These are phyloP conservation scores for Antheraea yamamai DNA, from an alignment of 2,888 invertebrate genomes.

Conservation along the genomic window DNA sequence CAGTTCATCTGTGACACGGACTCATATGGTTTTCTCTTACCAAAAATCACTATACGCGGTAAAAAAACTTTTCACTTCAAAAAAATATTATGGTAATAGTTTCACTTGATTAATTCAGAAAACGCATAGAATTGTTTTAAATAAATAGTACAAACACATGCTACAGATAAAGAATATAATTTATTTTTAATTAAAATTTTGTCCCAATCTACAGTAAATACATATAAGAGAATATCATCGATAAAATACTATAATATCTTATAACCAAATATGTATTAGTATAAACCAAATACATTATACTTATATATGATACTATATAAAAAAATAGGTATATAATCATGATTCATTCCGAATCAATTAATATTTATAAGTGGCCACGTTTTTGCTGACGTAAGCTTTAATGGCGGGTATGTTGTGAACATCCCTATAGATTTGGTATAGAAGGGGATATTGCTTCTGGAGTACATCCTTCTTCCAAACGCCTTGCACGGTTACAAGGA, in stretches of 20 bases:
- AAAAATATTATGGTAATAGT: background rate
- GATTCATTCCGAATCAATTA: conserved; percentile 17
- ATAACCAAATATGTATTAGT: background rate
- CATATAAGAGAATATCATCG: background rate
- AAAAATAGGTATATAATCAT: background rate
- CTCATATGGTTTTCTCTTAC: too few species aligned
- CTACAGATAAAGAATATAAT: background rate
- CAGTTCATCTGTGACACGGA: too few species aligned
- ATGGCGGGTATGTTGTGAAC: conserved; percentile 45
- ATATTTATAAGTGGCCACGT: conserved; percentile 39
- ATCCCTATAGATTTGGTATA: conserved; percentile 37
- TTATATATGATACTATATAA: background rate
- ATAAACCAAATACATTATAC: background rate
- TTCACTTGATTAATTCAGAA: background rate
- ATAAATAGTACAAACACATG: background rate
- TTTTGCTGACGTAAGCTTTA: conserved; percentile 44
- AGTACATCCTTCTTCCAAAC: conserved; percentile 41
- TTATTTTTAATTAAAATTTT: background rate
- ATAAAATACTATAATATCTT: background rate
- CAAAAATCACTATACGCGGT: too few species aligned
- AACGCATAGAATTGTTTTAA: background rate
- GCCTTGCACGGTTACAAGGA: conserved; percentile 43
- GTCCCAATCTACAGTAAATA: background rate
- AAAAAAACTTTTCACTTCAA: background rate
- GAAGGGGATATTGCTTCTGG: conserved; percentile 37